phyloP scores from a whole-genome alignment of 1,140 invertebrate genomes.

The Phymastichus coffea region DNA sequence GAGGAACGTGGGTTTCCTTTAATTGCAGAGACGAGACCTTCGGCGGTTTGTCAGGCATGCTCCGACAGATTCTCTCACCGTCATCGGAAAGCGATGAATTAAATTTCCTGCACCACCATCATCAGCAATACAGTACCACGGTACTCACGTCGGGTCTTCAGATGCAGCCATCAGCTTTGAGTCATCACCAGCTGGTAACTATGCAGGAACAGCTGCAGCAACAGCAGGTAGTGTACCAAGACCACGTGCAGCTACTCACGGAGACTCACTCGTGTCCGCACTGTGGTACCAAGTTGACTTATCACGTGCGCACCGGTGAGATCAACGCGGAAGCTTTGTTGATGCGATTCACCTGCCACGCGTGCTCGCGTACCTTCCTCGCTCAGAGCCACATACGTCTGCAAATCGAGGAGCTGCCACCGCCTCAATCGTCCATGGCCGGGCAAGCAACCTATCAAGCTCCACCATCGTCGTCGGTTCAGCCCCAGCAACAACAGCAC shows the following conservation, averaged over 20 bases:
- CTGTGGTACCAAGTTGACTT: constrained; percentile 51
- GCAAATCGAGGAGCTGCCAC: constrained; percentile 46
- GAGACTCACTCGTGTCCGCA: constrained; percentile 48
- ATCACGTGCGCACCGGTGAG: constrained; percentile 48
- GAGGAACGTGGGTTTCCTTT: too few relatives aligned
- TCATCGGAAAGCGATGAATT: constrained; percentile 44
- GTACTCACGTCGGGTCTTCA: constrained; percentile 43
- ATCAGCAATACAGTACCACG: constrained; percentile 37
- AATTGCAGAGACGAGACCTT: constrained; percentile 56
- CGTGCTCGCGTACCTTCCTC: constrained; percentile 45
- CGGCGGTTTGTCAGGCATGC: constrained; percentile 54
- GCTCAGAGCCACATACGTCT: constrained; percentile 45
- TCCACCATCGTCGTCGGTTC: constrained; percentile 1
- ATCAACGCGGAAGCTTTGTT: constrained; percentile 35
- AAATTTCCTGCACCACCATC: constrained; percentile 38
- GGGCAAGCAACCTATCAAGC: constrained; percentile 11
- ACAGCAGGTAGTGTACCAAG: constrained; percentile 36
- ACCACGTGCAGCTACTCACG: constrained; percentile 43
- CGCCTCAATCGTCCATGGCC: too few relatives aligned
- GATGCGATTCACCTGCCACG: constrained; percentile 42
- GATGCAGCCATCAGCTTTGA: constrained; percentile 31
- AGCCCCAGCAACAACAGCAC: constrained; percentile 6
- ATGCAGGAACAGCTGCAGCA: constrained; percentile 32
- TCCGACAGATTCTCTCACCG: constrained; percentile 54
- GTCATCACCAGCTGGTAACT: constrained; percentile 26